These are phyloP conservation scores for Heliangelus exortis DNA, from an alignment of 2,797 vertebrate species.

Conservation along the genomic window DNA sequence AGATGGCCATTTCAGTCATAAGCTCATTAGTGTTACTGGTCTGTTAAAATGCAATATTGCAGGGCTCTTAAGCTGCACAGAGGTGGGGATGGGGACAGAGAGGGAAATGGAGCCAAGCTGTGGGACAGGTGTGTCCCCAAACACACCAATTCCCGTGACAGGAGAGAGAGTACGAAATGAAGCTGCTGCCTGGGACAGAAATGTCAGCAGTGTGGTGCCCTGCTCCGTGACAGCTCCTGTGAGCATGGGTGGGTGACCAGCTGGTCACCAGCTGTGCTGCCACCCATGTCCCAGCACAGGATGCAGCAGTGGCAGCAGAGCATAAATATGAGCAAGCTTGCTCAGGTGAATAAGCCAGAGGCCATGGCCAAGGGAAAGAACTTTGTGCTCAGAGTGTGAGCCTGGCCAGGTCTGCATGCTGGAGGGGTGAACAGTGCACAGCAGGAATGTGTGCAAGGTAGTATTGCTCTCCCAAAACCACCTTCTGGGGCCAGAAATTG, in stretches of 20 bases:
- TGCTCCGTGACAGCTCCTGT: not conserved
- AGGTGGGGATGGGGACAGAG: not conserved
- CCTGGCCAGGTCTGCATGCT: not conserved
- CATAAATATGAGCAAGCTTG: not conserved
- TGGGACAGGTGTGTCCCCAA: not conserved
- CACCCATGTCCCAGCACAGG: not conserved
- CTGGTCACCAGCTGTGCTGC: not conserved
- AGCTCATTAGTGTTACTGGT: not conserved
- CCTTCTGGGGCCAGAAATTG: not conserved
- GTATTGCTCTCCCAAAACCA: not conserved
- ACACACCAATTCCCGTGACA: not conserved
- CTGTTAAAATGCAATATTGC: not conserved
- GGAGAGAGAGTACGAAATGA: not conserved
- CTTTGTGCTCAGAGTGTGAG: not conserved
- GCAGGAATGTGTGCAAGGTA: not conserved
- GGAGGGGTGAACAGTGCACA: not conserved
- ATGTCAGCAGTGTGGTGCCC: not conserved
- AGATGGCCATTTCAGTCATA: not conserved
- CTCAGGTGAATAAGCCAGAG: not conserved
- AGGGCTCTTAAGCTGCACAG: not conserved
- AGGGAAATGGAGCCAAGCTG: accelerated
- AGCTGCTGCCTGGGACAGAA: not conserved
- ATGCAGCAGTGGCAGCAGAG: not conserved
- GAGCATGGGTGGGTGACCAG: not conserved
- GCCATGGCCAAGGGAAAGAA: not conserved